Base-by-base conservation (phyloP, 2,888 invertebrate genomes). In the Rotaria magnacalcarata region DNA sequence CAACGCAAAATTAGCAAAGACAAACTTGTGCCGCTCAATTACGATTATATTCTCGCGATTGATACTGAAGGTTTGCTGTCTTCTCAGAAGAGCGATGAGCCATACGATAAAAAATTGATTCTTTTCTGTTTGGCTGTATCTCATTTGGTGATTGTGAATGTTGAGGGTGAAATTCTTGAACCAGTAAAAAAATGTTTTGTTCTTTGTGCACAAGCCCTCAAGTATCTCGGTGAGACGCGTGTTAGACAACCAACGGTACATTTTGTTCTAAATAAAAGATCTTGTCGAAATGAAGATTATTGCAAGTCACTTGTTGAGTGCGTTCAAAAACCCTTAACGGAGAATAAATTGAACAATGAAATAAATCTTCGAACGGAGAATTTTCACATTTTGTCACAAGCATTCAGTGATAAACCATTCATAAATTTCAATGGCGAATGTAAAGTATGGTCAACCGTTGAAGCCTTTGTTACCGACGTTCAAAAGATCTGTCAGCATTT, bases 121-220 rank as follows among this genome's bases (percentile, higher is more conserved):
- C 84, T 84, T 16, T 84, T 84, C 41, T 84, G 84, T 24, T 84
- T 84, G 19, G 84, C 84, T 84, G 41, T 84, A 43, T 84, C 84
- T 8, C 52, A 84, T 84, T 54, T 84, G 14, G 27, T 84, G 24
- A 84, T 84, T 41, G 41, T 84, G n/a, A 84, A 84, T 24, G n/a
- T 56, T 41, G 56, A 84, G 4, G 58, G 34, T 1, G 54, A 84
- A 84, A 58, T 84, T 5, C 43, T 16, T 34, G 84, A 84, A 10
- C 24, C 19, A 21, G 58, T 84, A 8, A 84, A 84, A 58, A 43
- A 43, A 41, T 54, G 41, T 19, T 41, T 84, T 27, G 52, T 41
- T 27, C 54, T 54, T 56, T 84, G 84, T 84, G 41, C 56, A 54
- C 54, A 84, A 34, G 52, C 84, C 14, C 84, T 84, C 4, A 58